Base-by-base conservation (phyloP, 2,888 invertebrate genomes). In the Orthonychiurus folsomi region DNA sequence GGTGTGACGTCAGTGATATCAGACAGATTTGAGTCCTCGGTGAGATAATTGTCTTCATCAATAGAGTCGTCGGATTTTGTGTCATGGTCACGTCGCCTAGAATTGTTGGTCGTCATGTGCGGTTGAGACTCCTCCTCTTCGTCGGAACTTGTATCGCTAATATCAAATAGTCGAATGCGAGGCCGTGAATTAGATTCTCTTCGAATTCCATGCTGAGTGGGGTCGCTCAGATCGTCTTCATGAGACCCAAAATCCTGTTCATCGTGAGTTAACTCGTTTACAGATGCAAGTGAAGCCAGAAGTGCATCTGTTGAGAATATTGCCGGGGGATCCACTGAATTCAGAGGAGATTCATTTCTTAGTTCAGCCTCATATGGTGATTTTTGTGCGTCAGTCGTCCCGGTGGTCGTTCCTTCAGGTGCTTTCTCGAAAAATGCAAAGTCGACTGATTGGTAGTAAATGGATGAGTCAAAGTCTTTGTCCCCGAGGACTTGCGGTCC, bases 1-100 rank as follows among this genome's bases (percentile, higher is more conserved):
- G 52, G 52, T 3, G 52, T 52, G 12, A 52, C 52, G n/a, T 52
- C 52, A 20, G 52, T 52, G n/a, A n/a, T n/a, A 23, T 52, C 52
- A 9, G 52, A 52, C n/a, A 20, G n/a, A 21, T 52, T 23, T 20
- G 21, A 21, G n/a, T 52, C 52, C 3, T 20, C 20, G 3, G 24
- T 20, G 5, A 21, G 24, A 23, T 52, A 52, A 23, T 23, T 23
- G 20, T 52, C 52, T 52, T 52, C 52, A 23, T 52, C 52, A 37
- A 37, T 37, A 5, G 37, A 37, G 48, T 48, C 48, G 48, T 48
- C 48, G 15, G 48, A 48, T 12, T n/a, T 48, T n/a, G 12, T 23
- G 52, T 52, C 52, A 52, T 52, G 5, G 3, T 5, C 52, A 23
- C 52, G 48, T n/a, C n/a, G n/a, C n/a, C n/a, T n/a, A n/a, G n/a